A percentile compares a stretch with the other conserved stretches of the same genome.
phyloP scores from a whole-genome alignment of 2,797 vertebrate genomes.

The Carapus acus region DNA sequence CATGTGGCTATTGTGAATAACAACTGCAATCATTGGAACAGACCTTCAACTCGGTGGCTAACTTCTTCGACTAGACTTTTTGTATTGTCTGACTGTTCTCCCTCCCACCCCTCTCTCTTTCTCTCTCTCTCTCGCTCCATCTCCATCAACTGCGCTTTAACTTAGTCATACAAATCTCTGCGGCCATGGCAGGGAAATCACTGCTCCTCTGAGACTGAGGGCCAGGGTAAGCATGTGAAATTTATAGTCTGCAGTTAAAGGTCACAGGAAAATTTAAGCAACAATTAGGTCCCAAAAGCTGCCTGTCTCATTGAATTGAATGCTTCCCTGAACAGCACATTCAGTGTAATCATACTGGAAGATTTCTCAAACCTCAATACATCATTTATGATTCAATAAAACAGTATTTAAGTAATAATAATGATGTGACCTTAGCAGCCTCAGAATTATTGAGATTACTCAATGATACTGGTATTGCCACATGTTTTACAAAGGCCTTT shows the following conservation, averaged over 20 bases:
- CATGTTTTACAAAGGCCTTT: slow-evolving; percentile 15
- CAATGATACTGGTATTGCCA: background rate
- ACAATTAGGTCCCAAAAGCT: slow-evolving; percentile 54
- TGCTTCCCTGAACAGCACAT: slow-evolving; percentile 46
- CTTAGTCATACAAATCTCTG: slow-evolving; percentile 51
- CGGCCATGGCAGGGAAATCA: slow-evolving; percentile 28
- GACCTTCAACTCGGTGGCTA: too few relatives aligned
- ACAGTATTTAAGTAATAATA: slow-evolving; percentile 37
- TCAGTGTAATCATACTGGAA: slow-evolving; percentile 21
- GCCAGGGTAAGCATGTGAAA: slow-evolving; percentile 42
- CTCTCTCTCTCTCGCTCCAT: slow-evolving; percentile 24
- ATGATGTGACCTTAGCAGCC: slow-evolving; percentile 39
- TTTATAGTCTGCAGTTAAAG: slow-evolving; percentile 53
- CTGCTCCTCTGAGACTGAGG: slow-evolving; percentile 37
- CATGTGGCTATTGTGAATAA: too few relatives aligned
- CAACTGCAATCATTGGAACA: too few relatives aligned
- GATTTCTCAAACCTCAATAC: background rate
- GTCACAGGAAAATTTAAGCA: slow-evolving; percentile 55
- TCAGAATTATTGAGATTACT: background rate
- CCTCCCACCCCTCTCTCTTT: slow-evolving; percentile 29
- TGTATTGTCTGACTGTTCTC: slow-evolving; percentile 3
- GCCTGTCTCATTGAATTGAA: slow-evolving; percentile 33
- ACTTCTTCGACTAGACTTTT: background rate
- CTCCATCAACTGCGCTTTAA: slow-evolving; percentile 41
- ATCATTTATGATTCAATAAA: slow-evolving; percentile 18